These are phyloP conservation scores for Triplophysa dalaica DNA, from an alignment of 2,113 vertebrate genomes.

Conservation along the genomic window DNA sequence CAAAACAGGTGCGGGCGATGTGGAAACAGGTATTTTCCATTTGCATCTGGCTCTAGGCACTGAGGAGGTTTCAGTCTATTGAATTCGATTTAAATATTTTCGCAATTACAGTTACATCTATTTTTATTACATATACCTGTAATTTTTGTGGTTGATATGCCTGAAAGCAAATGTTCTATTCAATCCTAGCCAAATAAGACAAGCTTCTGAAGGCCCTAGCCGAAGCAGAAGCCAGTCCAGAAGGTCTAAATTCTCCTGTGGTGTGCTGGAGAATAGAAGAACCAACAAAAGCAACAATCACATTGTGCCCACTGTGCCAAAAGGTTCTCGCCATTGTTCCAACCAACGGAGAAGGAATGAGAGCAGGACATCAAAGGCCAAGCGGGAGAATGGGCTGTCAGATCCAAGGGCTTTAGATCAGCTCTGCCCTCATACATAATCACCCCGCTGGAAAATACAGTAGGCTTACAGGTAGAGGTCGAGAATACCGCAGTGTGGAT, in stretches of 20 bases:
- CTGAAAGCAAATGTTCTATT: background rate
- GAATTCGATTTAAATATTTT: background rate
- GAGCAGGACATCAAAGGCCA: conserved; percentile 57
- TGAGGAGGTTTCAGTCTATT: background rate
- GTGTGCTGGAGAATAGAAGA: conserved; percentile 42
- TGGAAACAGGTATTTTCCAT: conserved; percentile 30
- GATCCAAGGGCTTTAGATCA: conserved; percentile 46
- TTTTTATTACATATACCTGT: no score
- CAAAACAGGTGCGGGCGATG: conserved; percentile 38
- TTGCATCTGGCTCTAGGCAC: background rate
- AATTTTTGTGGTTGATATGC: background rate
- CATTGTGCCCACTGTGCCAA: conserved; percentile 39
- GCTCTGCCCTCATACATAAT: conserved; percentile 37
- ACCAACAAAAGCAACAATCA: conserved; percentile 53
- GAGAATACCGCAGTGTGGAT: conserved; percentile 8
- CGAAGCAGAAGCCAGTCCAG: conserved; percentile 19
- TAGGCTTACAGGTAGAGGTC: conserved; percentile 34
- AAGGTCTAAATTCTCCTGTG: conserved; percentile 44
- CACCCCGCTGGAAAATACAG: conserved; percentile 41
- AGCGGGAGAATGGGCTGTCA: conserved; percentile 43
- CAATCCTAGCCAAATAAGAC: background rate
- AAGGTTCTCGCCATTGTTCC: conserved; percentile 47
- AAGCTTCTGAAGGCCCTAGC: background rate
- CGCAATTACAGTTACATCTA: no score
- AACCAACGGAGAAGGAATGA: conserved; percentile 30